phyloP scores from a whole-genome alignment of 2,888 invertebrate genomes.

The Drosophila meridiana region DNA sequence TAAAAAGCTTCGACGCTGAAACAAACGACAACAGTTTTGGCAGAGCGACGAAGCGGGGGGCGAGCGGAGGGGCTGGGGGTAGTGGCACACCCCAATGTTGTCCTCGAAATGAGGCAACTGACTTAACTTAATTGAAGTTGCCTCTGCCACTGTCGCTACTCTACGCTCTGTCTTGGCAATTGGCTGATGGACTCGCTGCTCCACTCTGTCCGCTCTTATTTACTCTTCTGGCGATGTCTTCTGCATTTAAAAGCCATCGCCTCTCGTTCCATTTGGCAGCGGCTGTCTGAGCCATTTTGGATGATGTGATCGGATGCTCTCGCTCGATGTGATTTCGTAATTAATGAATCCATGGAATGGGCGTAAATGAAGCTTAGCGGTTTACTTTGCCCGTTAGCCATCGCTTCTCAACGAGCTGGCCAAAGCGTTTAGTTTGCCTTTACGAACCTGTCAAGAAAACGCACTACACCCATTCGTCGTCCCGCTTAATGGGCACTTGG shows the following conservation, averaged over 20 bases:
- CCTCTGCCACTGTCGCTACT: constrained; percentile 39
- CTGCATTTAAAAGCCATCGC: constrained; percentile 60
- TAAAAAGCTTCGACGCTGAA: constrained; percentile 76
- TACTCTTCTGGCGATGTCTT: constrained; percentile 34
- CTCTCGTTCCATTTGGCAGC: constrained; percentile 31
- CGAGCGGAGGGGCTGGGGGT: neutral
- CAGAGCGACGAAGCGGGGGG: neutral
- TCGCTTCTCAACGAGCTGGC: constrained; percentile 33
- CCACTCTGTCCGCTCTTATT: neutral
- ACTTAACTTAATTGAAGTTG: constrained; percentile 81
- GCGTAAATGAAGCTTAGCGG: constrained; percentile 68
- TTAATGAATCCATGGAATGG: constrained; percentile 68
- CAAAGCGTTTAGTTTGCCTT: constrained; percentile 32
- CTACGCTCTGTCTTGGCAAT: constrained; percentile 27
- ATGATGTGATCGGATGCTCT: constrained; percentile 73
- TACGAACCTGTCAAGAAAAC: constrained; percentile 47
- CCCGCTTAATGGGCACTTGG: constrained; percentile 28
- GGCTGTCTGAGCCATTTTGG: constrained; percentile 34
- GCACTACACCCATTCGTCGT: constrained; percentile 29
- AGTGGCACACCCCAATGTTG: constrained; percentile 32
- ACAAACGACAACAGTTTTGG: constrained; percentile 76
- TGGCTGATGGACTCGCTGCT: constrained; percentile 31
- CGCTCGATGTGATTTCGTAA: constrained; percentile 74
- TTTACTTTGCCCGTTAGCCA: constrained; percentile 42
- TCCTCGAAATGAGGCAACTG: constrained; percentile 77